These are phyloP conservation scores for Ammodytes dubius DNA, from an alignment of 2,113 vertebrate species.

Conservation along the genomic window DNA sequence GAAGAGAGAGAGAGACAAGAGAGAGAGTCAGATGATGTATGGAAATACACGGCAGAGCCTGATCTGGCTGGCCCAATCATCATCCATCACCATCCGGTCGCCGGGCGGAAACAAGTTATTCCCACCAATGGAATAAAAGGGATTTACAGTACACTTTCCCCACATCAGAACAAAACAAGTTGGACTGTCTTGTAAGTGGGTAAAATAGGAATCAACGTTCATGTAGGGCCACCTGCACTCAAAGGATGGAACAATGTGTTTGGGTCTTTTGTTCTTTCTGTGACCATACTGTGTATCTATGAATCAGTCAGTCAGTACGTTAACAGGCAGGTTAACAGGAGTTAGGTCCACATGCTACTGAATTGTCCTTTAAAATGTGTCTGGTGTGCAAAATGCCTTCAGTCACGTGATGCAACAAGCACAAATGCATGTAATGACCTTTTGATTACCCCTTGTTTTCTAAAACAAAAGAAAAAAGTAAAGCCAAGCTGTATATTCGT, in stretches of 20 bases:
- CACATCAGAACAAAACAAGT: constrained; percentile 59
- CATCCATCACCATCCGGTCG: constrained; percentile 79
- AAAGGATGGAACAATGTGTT: background rate
- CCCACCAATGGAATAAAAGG: constrained; percentile 69
- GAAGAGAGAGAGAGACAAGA: no score
- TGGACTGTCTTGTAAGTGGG: constrained; percentile 49
- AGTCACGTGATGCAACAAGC: no score
- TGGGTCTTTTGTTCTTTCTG: background rate
- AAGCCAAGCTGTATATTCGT: no score
- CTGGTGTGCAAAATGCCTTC: no score
- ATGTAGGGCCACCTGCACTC: constrained; percentile 34
- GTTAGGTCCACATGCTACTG: background rate
- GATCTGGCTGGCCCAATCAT: constrained; percentile 80
- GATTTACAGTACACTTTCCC: constrained; percentile 40
- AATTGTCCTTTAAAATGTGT: background rate
- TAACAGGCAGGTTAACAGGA: background rate
- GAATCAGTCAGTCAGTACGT: background rate
- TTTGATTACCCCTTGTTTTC: no score
- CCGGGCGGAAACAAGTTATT: constrained; percentile 61
- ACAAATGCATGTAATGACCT: no score
- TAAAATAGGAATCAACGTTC: constrained; percentile 40
- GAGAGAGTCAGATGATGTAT: constrained; percentile 79
- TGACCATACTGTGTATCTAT: background rate
- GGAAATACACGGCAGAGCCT: constrained; percentile 78
- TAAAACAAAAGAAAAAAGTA: no score